Conservation (phyloP, 2,113 vertebrate species). For the Glaucomys volans region DNA sequence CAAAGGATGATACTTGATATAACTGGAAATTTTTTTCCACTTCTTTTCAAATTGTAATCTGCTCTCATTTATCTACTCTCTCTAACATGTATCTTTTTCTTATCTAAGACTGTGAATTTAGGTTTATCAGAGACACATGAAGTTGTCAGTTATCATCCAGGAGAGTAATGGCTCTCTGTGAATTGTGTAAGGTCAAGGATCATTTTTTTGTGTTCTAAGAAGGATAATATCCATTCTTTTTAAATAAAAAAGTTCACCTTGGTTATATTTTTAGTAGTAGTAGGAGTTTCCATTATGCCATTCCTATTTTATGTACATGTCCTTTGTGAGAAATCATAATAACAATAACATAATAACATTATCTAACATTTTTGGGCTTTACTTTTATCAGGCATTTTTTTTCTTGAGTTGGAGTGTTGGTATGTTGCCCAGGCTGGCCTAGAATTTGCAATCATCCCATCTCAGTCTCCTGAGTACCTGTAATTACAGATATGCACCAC, state of each 20-base stretch:
- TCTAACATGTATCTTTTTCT: not conserved
- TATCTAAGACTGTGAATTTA: not conserved
- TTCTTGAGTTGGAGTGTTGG: too few species aligned
- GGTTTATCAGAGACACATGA: not conserved
- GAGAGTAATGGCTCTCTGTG: not conserved
- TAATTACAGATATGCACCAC: not conserved
- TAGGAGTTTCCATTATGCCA: not conserved
- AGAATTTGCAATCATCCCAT: too few species aligned
- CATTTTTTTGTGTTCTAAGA: not conserved
- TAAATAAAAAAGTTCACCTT: not conserved
- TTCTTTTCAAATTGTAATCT: not conserved
- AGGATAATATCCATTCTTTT: not conserved
- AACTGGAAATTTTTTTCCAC: not conserved
- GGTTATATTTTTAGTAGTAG: conserved; percentile 16
- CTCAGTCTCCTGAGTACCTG: too few species aligned
- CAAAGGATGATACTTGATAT: not conserved
- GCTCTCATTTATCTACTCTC: not conserved
- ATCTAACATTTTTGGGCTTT: not conserved
- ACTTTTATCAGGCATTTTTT: not conserved
- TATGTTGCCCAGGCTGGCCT: too few species aligned
- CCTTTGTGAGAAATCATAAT: not conserved
- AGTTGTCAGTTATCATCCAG: too few species aligned
- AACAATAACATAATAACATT: not conserved
- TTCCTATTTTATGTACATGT: not conserved
- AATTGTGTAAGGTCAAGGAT: not conserved